Percentiles rank a stretch among this genome's conserved stretches.
phyloP scores from a whole-genome alignment of 2,797 vertebrate genomes.

The Phrynocephalus forsythii region DNA sequence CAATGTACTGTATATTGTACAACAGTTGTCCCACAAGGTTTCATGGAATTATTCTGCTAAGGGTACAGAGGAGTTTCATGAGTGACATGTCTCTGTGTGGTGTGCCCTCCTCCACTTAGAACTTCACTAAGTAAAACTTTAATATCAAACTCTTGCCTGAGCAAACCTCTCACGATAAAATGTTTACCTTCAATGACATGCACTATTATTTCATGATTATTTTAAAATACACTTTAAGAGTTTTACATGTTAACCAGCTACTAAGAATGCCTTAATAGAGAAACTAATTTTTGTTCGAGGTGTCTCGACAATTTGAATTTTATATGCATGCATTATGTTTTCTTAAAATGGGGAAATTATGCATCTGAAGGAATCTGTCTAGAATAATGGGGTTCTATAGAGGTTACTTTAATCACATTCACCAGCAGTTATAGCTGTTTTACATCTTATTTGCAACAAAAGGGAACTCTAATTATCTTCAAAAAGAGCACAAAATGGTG shows the following conservation, averaged over 20 bases:
- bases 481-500: conserved; percentile 86
- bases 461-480: conserved; percentile 93
- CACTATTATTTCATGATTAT: conserved; percentile 86
- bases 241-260: conserved; percentile 86
- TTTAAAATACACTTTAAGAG: conserved; percentile 86
- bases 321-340: conserved; percentile 89
- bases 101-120: conserved; percentile 56
- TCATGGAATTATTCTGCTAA: background rate
- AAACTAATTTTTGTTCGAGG: conserved; percentile 88
- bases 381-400: conserved; percentile 93
- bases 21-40: background rate
- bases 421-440: conserved; percentile 94
- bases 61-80: background rate
- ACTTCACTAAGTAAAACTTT: conserved; percentile 79
- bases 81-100: background rate
- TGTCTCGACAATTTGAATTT: conserved; percentile 88
- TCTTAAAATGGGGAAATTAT: conserved; percentile 91
- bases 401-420: conserved; percentile 97
- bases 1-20: background rate
- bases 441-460: conserved; percentile 92
- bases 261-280: conserved; percentile 84
- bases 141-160: conserved; percentile 75
- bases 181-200: conserved; percentile 84
- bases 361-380: conserved; percentile 90
- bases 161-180: conserved; percentile 79